Percentiles rank a stretch among this genome's conserved stretches.
phyloP scores from a whole-genome alignment of 2,888 invertebrate species.

The Drosophila antonietae region DNA sequence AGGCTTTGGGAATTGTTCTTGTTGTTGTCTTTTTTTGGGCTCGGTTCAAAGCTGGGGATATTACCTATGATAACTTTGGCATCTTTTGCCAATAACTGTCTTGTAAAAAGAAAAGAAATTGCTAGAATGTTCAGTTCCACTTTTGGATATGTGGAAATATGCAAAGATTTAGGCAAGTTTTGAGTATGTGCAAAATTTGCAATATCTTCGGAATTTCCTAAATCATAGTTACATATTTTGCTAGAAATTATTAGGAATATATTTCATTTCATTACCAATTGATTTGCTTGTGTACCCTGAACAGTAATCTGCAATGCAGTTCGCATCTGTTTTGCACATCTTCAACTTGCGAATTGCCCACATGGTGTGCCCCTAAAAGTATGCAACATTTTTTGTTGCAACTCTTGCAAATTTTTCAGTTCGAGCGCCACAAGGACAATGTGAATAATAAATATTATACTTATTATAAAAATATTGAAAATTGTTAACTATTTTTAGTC shows the following conservation, averaged over 20 bases:
- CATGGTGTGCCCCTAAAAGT: conserved; percentile 20
- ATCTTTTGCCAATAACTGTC: not conserved
- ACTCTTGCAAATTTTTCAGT: not conserved
- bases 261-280: not conserved
- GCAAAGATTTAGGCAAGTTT: not conserved
- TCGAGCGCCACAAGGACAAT: not conserved
- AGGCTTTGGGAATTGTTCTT: conserved; percentile 11
- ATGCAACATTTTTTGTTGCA: conserved; percentile 24
- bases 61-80: conserved; percentile 1
- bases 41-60: not conserved
- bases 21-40: not conserved
- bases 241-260: too few species aligned
- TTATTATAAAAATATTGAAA: not conserved
- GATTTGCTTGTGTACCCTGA: not conserved
- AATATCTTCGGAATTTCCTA: not conserved
- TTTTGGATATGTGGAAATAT: not conserved
- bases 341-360: not conserved
- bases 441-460: too few species aligned
- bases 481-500: not conserved
- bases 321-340: too few species aligned
- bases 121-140: not conserved
- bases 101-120: not conserved
- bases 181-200: not conserved
- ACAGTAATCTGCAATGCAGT: not conserved
- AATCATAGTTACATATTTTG: not conserved